A percentile compares a stretch with the other conserved stretches of the same genome.
phyloP scores from a whole-genome alignment of 92 coral and sea anemone genomes.

The Isaurus tuberculatus region DNA sequence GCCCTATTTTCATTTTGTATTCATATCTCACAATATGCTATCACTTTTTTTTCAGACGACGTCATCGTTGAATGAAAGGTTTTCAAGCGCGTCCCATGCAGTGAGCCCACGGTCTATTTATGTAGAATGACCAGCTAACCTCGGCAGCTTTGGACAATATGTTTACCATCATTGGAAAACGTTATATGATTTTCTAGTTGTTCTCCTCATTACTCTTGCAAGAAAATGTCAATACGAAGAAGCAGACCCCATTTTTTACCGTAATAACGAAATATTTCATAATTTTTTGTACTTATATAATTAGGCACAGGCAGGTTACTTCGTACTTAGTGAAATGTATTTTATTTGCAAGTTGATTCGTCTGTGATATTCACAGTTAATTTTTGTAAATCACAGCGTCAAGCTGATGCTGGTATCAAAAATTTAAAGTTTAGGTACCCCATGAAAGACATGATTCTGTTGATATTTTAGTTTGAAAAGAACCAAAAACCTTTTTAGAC shows the following conservation, averaged over 20 bases:
- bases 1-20: background rate
- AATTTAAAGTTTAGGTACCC: background rate
- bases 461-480: background rate
- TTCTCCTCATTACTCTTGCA: too few relatives aligned
- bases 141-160: background rate
- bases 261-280: too few relatives aligned
- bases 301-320: background rate
- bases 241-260: background rate
- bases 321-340: background rate
- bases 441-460: too few relatives aligned
- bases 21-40: background rate
- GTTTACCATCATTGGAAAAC: background rate
- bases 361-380: background rate
- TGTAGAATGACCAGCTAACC: background rate
- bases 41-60: constrained; percentile 1
- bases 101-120: background rate
- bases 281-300: too few relatives aligned
- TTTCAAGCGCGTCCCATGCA: constrained; percentile 14
- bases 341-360: background rate
- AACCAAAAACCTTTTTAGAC: background rate
- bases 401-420: background rate
- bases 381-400: background rate
- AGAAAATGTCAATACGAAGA: background rate
- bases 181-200: too few relatives aligned
- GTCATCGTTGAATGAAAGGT: constrained; percentile 33